Conservation (phyloP, 2,113 vertebrate genomes). For the Shinisaurus crocodilurus region DNA sequence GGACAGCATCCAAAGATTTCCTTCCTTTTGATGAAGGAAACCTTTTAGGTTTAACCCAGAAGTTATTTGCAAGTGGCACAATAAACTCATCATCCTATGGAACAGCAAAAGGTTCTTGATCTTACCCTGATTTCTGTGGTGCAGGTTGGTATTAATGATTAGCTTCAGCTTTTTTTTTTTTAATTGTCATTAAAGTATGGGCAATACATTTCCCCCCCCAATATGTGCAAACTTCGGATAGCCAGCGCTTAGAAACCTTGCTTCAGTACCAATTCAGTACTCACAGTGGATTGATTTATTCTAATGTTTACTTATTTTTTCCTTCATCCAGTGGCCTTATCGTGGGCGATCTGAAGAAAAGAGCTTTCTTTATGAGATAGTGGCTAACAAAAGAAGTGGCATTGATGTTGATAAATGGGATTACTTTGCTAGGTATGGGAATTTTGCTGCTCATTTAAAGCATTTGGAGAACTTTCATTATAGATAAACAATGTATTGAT, state of each 20-base stretch:
- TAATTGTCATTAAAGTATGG: background rate
- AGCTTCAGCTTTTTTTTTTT: background rate
- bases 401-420: constrained; percentile 99
- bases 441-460: background rate
- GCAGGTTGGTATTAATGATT: background rate
- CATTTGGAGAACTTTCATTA: background rate
- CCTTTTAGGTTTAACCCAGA: background rate
- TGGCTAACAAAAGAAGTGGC: constrained; percentile 93
- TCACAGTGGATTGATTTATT: constrained; percentile 5
- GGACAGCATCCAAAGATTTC: background rate
- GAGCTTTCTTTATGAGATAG: constrained; percentile 95
- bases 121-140: background rate
- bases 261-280: background rate
- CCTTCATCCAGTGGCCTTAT: constrained; percentile 84
- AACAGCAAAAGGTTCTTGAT: background rate
- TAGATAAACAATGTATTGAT: constrained; percentile 8
- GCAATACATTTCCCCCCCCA: background rate
- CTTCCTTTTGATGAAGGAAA: background rate
- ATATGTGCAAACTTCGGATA: background rate
- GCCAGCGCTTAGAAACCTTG: background rate
- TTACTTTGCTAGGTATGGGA: constrained; percentile 93
- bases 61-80: background rate
- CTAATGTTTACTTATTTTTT: background rate
- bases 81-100: background rate
- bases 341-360: constrained; percentile 85